phyloP scores from a whole-genome alignment of 1,140 invertebrate species.

The Prorops nasuta region DNA sequence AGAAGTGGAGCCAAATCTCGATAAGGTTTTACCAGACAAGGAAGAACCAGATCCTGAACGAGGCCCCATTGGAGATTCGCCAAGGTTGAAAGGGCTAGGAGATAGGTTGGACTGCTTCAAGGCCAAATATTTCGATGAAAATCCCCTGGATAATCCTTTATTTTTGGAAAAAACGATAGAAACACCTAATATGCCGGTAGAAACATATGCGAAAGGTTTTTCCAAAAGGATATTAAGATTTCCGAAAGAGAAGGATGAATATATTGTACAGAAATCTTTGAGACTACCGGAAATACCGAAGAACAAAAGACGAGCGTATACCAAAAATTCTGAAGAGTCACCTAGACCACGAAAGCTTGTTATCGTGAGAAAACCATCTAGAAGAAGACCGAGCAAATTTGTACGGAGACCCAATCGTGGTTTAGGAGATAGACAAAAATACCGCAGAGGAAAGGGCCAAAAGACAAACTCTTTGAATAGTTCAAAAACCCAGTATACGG shows the following conservation, averaged over 20 bases:
- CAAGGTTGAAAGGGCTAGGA: constrained; percentile 60
- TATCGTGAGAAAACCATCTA: neutral
- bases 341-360: neutral
- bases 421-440: neutral
- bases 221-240: constrained; percentile 33
- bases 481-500: no score
- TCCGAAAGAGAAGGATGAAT: constrained; percentile 29
- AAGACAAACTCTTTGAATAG: neutral
- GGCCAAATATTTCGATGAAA: constrained; percentile 69
- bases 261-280: constrained; percentile 24
- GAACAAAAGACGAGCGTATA: neutral
- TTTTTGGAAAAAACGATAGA: constrained; percentile 61
- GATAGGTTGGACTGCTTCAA: constrained; percentile 75
- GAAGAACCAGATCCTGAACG: constrained; percentile 37
- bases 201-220: constrained; percentile 36
- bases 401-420: neutral
- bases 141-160: constrained; percentile 73
- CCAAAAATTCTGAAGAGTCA: neutral
- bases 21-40: constrained; percentile 40
- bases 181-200: constrained; percentile 24
- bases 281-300: constrained; percentile 34
- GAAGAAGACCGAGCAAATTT: neutral
- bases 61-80: constrained; percentile 38
- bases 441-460: neutral
- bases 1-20: constrained; percentile 44